Percentiles rank a stretch among this genome's conserved stretches.
These are phyloP conservation scores for Bibio marci DNA, from an alignment of 2,888 invertebrate genomes.

Conservation along the genomic window DNA sequence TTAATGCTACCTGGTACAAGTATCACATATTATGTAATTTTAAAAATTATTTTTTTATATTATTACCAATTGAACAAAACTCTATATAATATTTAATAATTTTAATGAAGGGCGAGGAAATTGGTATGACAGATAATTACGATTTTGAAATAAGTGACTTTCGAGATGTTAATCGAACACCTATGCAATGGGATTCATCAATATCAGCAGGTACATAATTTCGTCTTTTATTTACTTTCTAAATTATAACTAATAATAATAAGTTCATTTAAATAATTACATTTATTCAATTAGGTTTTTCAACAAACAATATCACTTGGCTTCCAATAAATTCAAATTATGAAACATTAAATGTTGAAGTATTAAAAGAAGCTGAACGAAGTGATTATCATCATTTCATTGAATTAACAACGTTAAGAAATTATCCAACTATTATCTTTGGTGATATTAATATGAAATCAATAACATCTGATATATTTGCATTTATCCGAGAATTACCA, in stretches of 20 bases:
- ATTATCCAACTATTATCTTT: slow-evolving; percentile 22
- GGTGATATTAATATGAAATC: slow-evolving; percentile 25
- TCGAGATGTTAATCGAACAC: slow-evolving; percentile 40
- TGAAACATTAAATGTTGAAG: slow-evolving; percentile 35
- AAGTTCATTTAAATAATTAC: too few species aligned
- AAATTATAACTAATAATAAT: neutral
- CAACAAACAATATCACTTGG: slow-evolving; percentile 39
- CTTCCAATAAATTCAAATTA: slow-evolving; percentile 48
- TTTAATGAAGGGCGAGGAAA: slow-evolving; percentile 41
- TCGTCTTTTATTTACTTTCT: neutral
- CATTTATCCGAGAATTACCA: slow-evolving; percentile 10
- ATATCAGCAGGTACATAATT: too few species aligned
- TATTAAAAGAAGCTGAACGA: slow-evolving; percentile 30
- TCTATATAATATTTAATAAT: too few species aligned
- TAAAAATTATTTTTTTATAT: slow-evolving; percentile 1
- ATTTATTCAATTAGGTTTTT: too few species aligned
- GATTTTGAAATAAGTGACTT: slow-evolving; percentile 21
- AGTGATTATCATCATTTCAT: slow-evolving; percentile 44
- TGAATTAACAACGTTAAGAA: slow-evolving; percentile 32
- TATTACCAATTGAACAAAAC: neutral
- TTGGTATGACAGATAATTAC: slow-evolving; percentile 39
- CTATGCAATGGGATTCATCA: slow-evolving; percentile 38
- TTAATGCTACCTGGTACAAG: slow-evolving; percentile 58
- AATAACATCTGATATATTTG: slow-evolving; percentile 11
- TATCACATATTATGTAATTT: slow-evolving; percentile 53